A percentile compares a stretch with the other conserved stretches of the same genome.
These are phyloP conservation scores for Microctonus brassicae DNA, from an alignment of 2,888 invertebrate species.

Conservation along the genomic window DNA sequence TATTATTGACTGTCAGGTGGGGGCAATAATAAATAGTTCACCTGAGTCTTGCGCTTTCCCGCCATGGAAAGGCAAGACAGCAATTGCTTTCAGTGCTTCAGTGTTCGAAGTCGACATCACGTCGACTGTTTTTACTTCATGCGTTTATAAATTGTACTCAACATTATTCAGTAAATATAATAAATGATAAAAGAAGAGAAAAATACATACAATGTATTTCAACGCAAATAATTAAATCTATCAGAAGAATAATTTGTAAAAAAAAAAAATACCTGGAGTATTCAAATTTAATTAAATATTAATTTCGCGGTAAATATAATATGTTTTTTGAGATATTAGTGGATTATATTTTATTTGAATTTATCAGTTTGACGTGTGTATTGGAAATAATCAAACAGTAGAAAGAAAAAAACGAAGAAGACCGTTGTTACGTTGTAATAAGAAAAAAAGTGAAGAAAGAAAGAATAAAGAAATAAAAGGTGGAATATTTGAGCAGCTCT, in stretches of 20 bases:
- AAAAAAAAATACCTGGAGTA: too few species aligned
- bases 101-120: conserved; percentile 62
- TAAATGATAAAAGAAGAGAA: too few species aligned
- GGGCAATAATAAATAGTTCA: conserved; percentile 67
- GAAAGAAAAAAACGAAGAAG: neutral
- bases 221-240: neutral
- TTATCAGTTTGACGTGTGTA: too few species aligned
- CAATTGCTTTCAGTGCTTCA: conserved; percentile 45
- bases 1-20: conserved; percentile 47
- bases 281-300: too few species aligned
- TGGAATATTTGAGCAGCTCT: neutral
- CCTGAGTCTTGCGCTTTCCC: conserved; percentile 53
- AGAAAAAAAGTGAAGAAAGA: neutral
- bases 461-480: neutral
- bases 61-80: conserved; percentile 41
- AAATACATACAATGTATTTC: neutral
- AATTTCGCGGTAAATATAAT: too few species aligned
- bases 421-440: neutral
- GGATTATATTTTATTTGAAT: too few species aligned
- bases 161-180: neutral
- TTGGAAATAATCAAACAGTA: too few species aligned
- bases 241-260: too few species aligned
- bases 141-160: neutral
- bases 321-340: too few species aligned
- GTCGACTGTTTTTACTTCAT: conserved; percentile 55